Base-by-base conservation (phyloP, 2,888 invertebrate species). In the Himalopsyche japonica region DNA sequence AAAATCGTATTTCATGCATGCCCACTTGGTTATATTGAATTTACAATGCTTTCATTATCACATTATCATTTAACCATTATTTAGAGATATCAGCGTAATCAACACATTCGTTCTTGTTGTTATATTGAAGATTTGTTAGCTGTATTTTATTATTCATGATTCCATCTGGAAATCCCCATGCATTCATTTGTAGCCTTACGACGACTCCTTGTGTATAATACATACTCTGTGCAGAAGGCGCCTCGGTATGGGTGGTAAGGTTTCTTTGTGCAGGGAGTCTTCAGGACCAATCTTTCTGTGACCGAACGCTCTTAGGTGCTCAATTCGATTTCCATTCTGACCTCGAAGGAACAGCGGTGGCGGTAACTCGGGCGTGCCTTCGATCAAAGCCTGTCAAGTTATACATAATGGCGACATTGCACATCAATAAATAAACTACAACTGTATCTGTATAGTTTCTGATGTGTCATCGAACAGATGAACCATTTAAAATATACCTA, bases 201-300 rank as follows among this genome's bases (percentile, higher is more conserved):
- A 0, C 8, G 77, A 43, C 77, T 34, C 43, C 77, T 34, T 20
- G 20, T 27, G 34, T 77, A 77, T 77, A 81, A 82, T 86, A 85
- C 86, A 85, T 87, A 87, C 87, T 84, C 83, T 87, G 86, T 85
- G 87, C 82, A 85, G 83, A 84, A 80, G 83, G 70, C 30, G 84
- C 57, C 85, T 78, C 70, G 87, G 87, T 81, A 85, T 43, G 70
- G 84, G 57, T 70, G 86, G n/a, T n/a, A n/a, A 83, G 76, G 85
- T 84, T 70, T 87, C 86, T 87, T 87, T 87, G 86, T 86, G 86
- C 85, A 79, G 83, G 47, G 84, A 81, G 70, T 86, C 86, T 77
- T 85, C 86, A 47, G 87, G 87, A 84, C 86, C 86, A 32, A 87
- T 86, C 82, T 86, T 86, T 83, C 87, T 86, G 81, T 87, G 85